Evolutionary conservation across 2,113 vertebrate species (phyloP), one percentile per base, ranked within the genome.

Genomic region (Lichenostomus cassidix): DNA sequence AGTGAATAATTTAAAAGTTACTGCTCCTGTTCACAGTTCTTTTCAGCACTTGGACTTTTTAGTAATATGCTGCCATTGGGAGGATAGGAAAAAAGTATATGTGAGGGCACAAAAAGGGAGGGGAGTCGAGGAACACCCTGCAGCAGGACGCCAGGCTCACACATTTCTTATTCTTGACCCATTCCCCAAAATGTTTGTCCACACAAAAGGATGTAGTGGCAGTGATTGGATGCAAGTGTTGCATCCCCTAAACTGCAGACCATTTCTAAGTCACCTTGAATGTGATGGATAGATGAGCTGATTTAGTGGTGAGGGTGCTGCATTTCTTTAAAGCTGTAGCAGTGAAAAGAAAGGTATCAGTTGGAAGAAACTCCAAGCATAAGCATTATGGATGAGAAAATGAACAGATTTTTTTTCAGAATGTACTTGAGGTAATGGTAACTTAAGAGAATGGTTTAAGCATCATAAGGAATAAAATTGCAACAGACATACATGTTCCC

Each of bases 141-240:
- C 71, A 77, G 78, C 33, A 56, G 90, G 56, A 85, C 80, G 80
- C 67, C 56, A 70, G 75, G 19, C 50, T 87, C 79, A 46, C 79
- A 46, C 27, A 47, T 90, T 88, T 70, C 63, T 81, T 88, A 41
- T 79, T 90, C 84, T 88, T 91, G 55, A 91, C 39, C 95, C 78
- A 83, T 87, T 83, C 55, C 47, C 15, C 59, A 88, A 10, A 24
- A n/a, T 0, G 0, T 19, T 83, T n/a, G 22, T 83, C 18, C 42
- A 47, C 49, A 52, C 0, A 7, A 59, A 95, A 70, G 24, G 52
- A 77, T 80, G 71, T 41, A 70, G 52, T 52, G 60, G 58, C 58
- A 46, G 35, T 70, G 75, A 62, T 1, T 65, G 67, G 75, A 86
- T 90, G 63, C 39, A 85, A 93, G 47, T 9, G 15, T 58, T 42